phyloP scores from a whole-genome alignment of 2,113 vertebrate genomes.

The Oncorhynchus mykiss region DNA sequence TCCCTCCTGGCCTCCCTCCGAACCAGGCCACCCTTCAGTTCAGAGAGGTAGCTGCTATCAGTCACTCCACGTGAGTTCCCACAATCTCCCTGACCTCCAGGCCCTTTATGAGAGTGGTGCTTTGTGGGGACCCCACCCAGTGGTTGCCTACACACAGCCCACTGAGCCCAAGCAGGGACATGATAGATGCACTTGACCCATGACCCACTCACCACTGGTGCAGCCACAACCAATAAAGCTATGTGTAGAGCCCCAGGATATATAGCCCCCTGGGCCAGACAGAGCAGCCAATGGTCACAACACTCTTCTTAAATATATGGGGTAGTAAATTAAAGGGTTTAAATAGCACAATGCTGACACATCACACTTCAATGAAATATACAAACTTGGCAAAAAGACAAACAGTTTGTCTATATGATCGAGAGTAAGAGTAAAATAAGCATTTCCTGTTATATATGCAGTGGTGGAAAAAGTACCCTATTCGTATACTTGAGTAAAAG shows the following conservation, averaged over 20 bases:
- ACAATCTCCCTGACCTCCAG: constrained; percentile 4
- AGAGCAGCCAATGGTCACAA: not conserved
- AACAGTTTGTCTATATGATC: not conserved
- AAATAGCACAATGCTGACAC: not conserved
- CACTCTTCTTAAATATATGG: not conserved
- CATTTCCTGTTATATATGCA: not conserved
- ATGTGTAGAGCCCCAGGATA: not conserved
- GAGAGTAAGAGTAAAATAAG: not conserved
- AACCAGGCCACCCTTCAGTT: not conserved
- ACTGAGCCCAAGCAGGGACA: not conserved
- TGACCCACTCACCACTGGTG: not conserved
- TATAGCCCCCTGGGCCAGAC: not conserved
- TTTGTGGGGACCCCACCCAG: no score
- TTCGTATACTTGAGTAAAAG: no score
- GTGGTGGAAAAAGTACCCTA: no score
- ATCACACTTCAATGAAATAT: not conserved
- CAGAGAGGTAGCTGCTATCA: not conserved
- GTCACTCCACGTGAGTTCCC: not conserved
- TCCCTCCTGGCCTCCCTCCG: not conserved
- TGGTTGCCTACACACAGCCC: not conserved
- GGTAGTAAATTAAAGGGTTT: not conserved
- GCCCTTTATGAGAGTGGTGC: no score
- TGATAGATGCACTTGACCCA: constrained; percentile 1
- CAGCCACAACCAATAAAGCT: not conserved
- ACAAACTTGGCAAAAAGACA: not conserved